Conservation (phyloP, 2,113 vertebrate genomes). For the Ptilorrhoa leucosticta region DNA sequence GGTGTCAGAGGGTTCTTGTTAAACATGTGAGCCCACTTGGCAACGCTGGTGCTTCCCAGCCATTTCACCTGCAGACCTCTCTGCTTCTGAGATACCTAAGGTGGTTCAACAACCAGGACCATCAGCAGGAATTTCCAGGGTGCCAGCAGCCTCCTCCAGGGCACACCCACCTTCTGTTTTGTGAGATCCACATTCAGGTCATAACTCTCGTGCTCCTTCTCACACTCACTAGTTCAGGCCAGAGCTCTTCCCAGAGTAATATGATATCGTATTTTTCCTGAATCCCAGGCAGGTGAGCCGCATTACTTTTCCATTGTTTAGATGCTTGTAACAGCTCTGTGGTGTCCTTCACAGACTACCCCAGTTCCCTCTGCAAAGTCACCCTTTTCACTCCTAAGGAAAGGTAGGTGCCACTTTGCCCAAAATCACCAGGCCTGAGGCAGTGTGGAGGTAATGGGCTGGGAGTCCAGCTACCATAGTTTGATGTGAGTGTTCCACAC, state of each 20-base stretch:
- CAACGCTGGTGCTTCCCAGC: fast-evolving
- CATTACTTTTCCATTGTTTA: background rate
- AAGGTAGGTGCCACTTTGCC: background rate
- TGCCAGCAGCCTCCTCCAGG: background rate
- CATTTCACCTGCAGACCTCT: background rate
- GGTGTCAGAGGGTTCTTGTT: background rate
- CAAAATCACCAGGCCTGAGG: background rate
- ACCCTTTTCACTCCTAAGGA: background rate
- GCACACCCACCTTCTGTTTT: background rate
- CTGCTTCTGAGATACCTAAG: background rate
- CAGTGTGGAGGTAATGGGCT: background rate
- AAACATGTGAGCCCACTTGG: background rate
- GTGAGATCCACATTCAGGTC: background rate
- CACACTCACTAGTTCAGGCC: background rate
- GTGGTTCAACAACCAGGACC: background rate
- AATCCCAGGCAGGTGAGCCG: background rate
- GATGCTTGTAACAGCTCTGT: background rate
- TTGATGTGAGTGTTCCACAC: background rate
- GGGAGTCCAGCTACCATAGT: background rate
- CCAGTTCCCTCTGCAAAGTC: background rate
- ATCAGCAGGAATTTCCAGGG: background rate
- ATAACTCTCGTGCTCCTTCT: background rate
- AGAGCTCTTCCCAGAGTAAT: background rate
- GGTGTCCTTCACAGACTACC: background rate
- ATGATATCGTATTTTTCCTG: background rate